Conservation (phyloP, 2,797 vertebrate species). For the Catostomus latipinnis region DNA sequence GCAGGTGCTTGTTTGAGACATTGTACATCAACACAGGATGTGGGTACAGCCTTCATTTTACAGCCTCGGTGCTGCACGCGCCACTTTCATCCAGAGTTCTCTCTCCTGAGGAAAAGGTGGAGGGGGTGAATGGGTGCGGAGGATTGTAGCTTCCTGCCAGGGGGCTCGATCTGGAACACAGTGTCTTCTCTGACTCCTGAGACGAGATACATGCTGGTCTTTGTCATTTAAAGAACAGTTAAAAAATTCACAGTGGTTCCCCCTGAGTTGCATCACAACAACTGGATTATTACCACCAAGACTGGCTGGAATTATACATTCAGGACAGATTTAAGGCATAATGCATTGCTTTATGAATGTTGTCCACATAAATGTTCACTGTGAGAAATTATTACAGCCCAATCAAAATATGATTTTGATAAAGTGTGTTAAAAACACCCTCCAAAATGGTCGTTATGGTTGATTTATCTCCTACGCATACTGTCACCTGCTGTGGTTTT, state of each 20-base stretch:
- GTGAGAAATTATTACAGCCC: background rate
- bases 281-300: background rate
- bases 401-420: background rate
- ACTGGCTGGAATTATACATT: background rate
- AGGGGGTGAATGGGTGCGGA: slow-evolving; percentile 49
- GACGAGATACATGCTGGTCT: background rate
- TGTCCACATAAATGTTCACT: background rate
- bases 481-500: slow-evolving; percentile 55
- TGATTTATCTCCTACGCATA: slow-evolving; percentile 23
- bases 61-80: slow-evolving; percentile 66
- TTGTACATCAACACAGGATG: slow-evolving; percentile 69
- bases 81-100: slow-evolving; percentile 63
- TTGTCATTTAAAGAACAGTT: slow-evolving; percentile 1
- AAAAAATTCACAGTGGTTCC: background rate
- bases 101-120: slow-evolving; percentile 54
- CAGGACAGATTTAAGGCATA: background rate
- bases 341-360: background rate
- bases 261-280: background rate
- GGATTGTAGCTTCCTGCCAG: slow-evolving; percentile 68
- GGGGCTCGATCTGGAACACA: slow-evolving; percentile 49
- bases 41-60: slow-evolving; percentile 66
- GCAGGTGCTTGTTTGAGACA: slow-evolving; percentile 33
- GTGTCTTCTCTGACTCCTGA: slow-evolving; percentile 45
- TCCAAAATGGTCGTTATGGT: slow-evolving; percentile 33
- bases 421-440: background rate